Percentiles rank a stretch among this genome's conserved stretches.
These are phyloP conservation scores for Geotrypetes seraphini DNA, from an alignment of 2,797 vertebrate species.

Conservation along the genomic window DNA sequence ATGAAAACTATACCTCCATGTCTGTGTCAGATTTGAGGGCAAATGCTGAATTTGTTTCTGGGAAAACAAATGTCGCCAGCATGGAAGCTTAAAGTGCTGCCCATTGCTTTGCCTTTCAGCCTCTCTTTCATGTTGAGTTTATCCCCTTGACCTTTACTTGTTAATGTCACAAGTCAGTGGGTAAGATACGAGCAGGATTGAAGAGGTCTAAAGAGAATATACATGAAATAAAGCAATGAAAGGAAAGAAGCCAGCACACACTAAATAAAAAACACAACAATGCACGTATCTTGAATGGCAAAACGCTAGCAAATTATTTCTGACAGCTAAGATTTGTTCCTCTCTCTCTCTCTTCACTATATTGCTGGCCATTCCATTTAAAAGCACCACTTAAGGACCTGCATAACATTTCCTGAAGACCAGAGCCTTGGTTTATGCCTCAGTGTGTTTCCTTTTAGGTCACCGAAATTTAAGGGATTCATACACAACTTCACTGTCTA, in stretches of 20 bases:
- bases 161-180: conserved; percentile 18
- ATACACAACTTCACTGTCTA: too few species aligned
- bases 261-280: too few species aligned
- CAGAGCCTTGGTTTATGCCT: too few species aligned
- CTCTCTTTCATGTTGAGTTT: conserved; percentile 16
- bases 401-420: too few species aligned
- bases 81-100: conserved; percentile 28
- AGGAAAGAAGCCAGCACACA: conserved; percentile 3
- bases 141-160: conserved; percentile 13
- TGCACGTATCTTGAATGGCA: too few species aligned
- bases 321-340: too few species aligned
- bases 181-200: conserved; percentile 19
- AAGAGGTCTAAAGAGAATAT: conserved; percentile 18
- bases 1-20: conserved; percentile 15
- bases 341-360: too few species aligned
- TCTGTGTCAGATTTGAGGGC: conserved; percentile 11
- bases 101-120: conserved; percentile 3
- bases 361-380: too few species aligned
- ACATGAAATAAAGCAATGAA: conserved; percentile 13
- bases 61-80: conserved; percentile 30
- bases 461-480: too few species aligned
- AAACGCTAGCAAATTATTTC: too few species aligned
- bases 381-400: too few species aligned
- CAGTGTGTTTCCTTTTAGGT: too few species aligned
- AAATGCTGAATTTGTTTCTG: conserved; percentile 26